phyloP scores from a whole-genome alignment of 2,888 invertebrate species.

The Abscondita cerata region DNA sequence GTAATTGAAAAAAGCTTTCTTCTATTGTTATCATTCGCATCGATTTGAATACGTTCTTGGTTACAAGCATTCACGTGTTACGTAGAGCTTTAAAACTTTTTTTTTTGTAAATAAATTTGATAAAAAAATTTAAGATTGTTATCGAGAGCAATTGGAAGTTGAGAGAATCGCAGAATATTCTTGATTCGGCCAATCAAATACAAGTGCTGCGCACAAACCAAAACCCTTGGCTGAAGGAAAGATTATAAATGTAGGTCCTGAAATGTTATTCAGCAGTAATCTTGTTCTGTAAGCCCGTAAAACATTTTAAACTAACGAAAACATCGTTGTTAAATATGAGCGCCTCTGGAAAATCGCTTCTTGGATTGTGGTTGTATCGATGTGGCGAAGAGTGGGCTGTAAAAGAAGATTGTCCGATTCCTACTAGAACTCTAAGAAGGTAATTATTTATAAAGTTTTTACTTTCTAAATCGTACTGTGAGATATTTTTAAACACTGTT shows the following conservation, averaged over 20 bases:
- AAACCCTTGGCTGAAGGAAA: constrained; percentile 29
- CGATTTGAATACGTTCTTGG: no score
- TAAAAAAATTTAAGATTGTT: no score
- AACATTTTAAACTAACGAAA: constrained; percentile 4
- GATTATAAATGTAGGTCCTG: constrained; percentile 42
- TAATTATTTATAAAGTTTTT: no score
- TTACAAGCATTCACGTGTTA: no score
- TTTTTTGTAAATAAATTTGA: background rate
- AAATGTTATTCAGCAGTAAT: constrained; percentile 26
- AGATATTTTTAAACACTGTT: no score
- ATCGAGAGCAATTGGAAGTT: background rate
- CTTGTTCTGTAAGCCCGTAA: constrained; percentile 16
- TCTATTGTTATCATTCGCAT: no score
- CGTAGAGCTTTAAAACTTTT: no score
- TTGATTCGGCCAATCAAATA: constrained; percentile 71
- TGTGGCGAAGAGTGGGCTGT: constrained; percentile 88
- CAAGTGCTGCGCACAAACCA: constrained; percentile 45
- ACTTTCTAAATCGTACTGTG: no score
- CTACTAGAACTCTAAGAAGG: constrained; percentile 46
- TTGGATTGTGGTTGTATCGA: constrained; percentile 89
- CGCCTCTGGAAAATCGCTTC: constrained; percentile 87
- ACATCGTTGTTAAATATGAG: constrained; percentile 68
- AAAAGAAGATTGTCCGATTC: constrained; percentile 77
- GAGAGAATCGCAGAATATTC: constrained; percentile 66
- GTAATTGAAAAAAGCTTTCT: constrained; percentile 53